Conservation (phyloP, 2,797 vertebrate genomes). For the Paedocypris micromegethes region DNA sequence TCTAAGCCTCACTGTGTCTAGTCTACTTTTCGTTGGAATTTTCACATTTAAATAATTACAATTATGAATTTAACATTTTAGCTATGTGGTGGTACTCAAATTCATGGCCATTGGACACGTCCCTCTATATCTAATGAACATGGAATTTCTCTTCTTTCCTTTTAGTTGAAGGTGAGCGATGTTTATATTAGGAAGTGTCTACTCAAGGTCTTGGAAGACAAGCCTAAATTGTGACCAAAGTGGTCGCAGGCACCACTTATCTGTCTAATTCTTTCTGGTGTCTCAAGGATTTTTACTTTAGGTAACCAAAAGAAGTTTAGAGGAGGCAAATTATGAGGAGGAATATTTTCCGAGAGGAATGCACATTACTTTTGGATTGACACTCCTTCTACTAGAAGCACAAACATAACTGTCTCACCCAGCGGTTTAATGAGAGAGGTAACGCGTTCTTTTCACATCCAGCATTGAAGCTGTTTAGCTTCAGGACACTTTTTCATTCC, state of each 20-base stretch:
- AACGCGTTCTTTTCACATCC: slow-evolving; percentile 17
- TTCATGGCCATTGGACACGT: too few relatives aligned
- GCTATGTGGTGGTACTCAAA: too few relatives aligned
- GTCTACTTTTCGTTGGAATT: too few relatives aligned
- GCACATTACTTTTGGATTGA: slow-evolving; percentile 5
- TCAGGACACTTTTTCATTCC: slow-evolving; percentile 21
- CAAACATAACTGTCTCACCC: slow-evolving; percentile 24
- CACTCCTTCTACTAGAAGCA: background rate
- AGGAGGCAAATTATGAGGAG: slow-evolving; percentile 12
- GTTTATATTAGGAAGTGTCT: too few relatives aligned
- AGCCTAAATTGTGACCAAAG: slow-evolving; percentile 22
- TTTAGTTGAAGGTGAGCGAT: too few relatives aligned
- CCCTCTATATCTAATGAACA: too few relatives aligned
- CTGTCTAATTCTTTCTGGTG: slow-evolving; percentile 10
- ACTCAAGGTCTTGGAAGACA: slow-evolving; percentile 20
- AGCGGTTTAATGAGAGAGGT: slow-evolving; percentile 38
- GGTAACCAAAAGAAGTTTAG: slow-evolving; percentile 24
- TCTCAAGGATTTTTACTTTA: slow-evolving; percentile 33
- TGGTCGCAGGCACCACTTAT: slow-evolving; percentile 8
- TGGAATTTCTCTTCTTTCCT: too few relatives aligned
- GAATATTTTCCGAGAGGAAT: slow-evolving; percentile 28
- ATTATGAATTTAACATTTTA: too few relatives aligned
- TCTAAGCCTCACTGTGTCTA: too few relatives aligned
- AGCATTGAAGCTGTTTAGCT: slow-evolving; percentile 4
- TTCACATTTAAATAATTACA: too few relatives aligned